phyloP scores from a whole-genome alignment of 2,797 vertebrate genomes.

The Stomatorhinus walkeri region DNA sequence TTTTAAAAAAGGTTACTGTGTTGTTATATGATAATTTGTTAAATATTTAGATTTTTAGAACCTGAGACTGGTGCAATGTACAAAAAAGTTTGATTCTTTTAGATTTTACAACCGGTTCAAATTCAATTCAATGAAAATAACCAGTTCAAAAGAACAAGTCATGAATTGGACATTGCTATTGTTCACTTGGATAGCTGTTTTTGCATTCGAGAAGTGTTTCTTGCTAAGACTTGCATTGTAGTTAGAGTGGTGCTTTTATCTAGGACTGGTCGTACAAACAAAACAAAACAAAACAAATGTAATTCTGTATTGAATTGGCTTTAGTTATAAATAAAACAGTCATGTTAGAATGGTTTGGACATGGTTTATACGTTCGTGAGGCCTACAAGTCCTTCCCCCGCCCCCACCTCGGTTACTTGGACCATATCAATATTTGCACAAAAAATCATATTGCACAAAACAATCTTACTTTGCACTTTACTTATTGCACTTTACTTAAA shows the following conservation, averaged over 20 bases:
- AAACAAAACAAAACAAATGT: not conserved
- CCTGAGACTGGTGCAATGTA: not conserved
- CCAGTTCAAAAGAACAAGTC: not conserved
- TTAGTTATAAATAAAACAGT: not conserved
- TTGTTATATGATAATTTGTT: not conserved
- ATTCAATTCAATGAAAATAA: not conserved
- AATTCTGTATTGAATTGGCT: not conserved
- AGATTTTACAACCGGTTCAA: not conserved
- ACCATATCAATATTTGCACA: too few relatives aligned
- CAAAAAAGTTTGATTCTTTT: not conserved
- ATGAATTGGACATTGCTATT: not conserved
- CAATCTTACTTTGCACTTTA: too few relatives aligned
- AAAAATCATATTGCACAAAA: too few relatives aligned
- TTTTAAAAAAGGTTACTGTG: not conserved
- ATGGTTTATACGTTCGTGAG: too few relatives aligned
- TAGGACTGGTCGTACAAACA: not conserved
- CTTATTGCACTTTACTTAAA: too few relatives aligned
- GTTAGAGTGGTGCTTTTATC: not conserved
- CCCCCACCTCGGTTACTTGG: too few relatives aligned
- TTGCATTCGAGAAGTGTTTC: not conserved
- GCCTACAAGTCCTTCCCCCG: too few relatives aligned
- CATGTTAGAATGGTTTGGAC: not conserved
- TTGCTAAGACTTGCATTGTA: not conserved
- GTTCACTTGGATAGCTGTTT: not conserved
- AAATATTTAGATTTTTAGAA: not conserved